phyloP scores from a whole-genome alignment of 2,113 vertebrate species.

The Potamarius usumacintae region DNA sequence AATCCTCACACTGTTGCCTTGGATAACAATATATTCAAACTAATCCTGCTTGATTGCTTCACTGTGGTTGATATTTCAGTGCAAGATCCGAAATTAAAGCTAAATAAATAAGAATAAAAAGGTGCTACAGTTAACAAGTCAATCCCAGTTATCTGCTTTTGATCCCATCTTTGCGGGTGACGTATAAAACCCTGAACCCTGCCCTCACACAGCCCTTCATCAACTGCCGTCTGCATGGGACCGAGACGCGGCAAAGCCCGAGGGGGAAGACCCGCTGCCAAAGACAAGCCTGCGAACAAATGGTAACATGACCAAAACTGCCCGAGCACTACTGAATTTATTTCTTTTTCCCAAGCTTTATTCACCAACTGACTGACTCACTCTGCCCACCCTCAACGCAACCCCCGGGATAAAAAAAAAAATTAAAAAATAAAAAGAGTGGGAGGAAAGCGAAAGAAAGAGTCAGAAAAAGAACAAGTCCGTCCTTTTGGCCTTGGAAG shows the following conservation, averaged over 20 bases:
- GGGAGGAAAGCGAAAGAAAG: conserved; percentile 65
- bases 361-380: conserved; percentile 70
- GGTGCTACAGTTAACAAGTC: neutral
- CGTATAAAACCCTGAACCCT: conserved; percentile 39
- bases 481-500: conserved; percentile 52
- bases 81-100: neutral
- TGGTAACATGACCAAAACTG: conserved; percentile 83
- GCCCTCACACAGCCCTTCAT: conserved; percentile 49
- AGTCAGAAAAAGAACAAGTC: conserved; percentile 71
- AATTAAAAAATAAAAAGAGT: conserved; percentile 52
- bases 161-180: conserved; percentile 33
- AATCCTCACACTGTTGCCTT: neutral
- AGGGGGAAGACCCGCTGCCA: conserved; percentile 68
- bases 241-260: conserved; percentile 75
- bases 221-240: conserved; percentile 64
- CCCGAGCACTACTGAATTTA: conserved; percentile 84
- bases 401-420: conserved; percentile 37
- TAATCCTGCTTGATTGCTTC: neutral
- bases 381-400: conserved; percentile 59
- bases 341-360: conserved; percentile 84
- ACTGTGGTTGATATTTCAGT: neutral
- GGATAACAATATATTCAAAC: neutral
- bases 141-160: conserved; percentile 16
- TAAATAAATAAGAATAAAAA: neutral
- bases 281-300: conserved; percentile 90